Evolutionary conservation across 2,113 vertebrate genomes (phyloP), one percentile per base, ranked within the genome.

Genomic region (Sphaerodactylus townsendi): DNA sequence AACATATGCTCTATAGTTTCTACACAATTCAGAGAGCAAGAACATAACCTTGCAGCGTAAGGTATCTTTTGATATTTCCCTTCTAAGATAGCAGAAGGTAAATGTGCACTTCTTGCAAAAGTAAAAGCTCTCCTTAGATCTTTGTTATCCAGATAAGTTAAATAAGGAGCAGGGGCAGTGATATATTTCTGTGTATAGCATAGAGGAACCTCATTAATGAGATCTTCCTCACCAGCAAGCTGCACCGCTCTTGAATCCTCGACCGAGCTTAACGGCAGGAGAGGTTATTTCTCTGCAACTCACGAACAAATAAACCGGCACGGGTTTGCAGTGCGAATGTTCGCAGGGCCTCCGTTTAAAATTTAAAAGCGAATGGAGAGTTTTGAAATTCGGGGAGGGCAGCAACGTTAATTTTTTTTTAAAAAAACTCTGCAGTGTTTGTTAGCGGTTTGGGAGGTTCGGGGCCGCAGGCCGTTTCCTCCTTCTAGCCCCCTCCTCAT

Each of bases 201-300:
- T n/a, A n/a, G n/a, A n/a, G n/a, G n/a, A n/a, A n/a, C n/a, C n/a
- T n/a, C n/a, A n/a, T 28, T 46, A 91, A 85, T 70, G 82, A 64
- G 77, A 76, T 68, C 37, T 81, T 79, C 41, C 76, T 37, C 56
- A 90, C 69, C 70, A 23, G 75, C 85, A 69, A 88, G 15, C 56
- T 85, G 88, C 19, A n/a, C 72, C 81, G 79, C 89, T 44, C 59
- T 44, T 41, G 86, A 48, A 85, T 73, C 37, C 62, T 91, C 77
- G 23, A 86, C 81, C 35, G 41, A 78, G 0, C 37, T 69, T 41
- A 48, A 85, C 77, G 39, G n/a, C 10, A 39, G 33, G 14, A 5
- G 7, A 65, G 56, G 14, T 4, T 68, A 68, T 50, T 23, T 14
- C 33, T 69, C 65, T 88, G 89, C 59, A 81, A 80, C 83, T 3